Percentiles rank a stretch among this genome's conserved stretches.
phyloP scores from a whole-genome alignment of 2,888 invertebrate species.

The Drosophila subquinaria region DNA sequence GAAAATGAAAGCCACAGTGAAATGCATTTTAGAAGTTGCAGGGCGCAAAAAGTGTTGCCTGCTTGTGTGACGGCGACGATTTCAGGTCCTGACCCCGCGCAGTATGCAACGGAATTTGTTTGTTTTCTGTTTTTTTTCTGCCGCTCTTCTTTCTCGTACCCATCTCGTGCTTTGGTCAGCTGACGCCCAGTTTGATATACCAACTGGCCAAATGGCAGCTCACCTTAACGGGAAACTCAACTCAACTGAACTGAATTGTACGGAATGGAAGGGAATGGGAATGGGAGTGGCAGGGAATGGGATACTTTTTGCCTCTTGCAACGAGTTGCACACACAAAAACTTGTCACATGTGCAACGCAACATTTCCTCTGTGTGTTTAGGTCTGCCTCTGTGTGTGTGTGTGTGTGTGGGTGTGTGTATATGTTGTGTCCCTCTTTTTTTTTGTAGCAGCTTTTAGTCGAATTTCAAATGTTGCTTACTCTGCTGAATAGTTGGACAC shows the following conservation, averaged over 20 bases:
- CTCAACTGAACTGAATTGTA: conserved; percentile 63
- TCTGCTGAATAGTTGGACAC: conserved; percentile 68
- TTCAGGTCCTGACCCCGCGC: conserved; percentile 69
- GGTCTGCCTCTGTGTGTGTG: conserved; percentile 23
- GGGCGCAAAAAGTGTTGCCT: conserved; percentile 56
- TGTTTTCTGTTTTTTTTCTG: not conserved
- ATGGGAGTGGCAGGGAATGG: conserved; percentile 17
- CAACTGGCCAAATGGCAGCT: conserved; percentile 77
- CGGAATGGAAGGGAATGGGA: conserved; percentile 32
- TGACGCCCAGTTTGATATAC: conserved; percentile 69
- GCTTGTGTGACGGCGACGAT: conserved; percentile 70
- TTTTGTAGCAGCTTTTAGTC: conserved; percentile 65
- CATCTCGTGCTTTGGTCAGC: conserved; percentile 32
- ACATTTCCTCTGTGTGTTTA: conserved; percentile 68
- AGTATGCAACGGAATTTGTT: conserved; percentile 41
- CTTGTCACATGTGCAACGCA: conserved; percentile 79
- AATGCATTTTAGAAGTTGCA: conserved; percentile 75
- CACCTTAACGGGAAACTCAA: conserved; percentile 72
- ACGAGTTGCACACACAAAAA: conserved; percentile 49
- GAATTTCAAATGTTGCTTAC: conserved; percentile 81
- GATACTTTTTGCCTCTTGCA: conserved; percentile 63
- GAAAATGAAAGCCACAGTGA: conserved; percentile 74
- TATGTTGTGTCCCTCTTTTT: conserved; percentile 31
- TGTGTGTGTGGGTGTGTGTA: conserved; percentile 1
- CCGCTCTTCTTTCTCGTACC: not conserved